A percentile compares a stretch with the other conserved stretches of the same genome.
Conservation (phyloP, 2,797 vertebrate species). For the Silurus lanzhouensis region DNA sequence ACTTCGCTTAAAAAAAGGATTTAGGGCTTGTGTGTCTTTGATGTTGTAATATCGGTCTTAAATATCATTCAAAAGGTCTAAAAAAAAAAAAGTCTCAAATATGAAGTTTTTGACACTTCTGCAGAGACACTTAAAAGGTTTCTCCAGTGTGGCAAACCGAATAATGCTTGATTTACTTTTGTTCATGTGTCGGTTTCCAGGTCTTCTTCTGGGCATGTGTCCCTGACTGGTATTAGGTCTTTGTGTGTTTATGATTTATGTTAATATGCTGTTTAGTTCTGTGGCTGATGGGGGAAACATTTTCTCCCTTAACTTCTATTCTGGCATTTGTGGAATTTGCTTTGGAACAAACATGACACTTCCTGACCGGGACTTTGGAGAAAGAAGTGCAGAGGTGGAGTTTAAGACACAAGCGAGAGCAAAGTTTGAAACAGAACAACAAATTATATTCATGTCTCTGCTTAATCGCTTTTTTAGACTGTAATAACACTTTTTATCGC, state of each 20-base stretch:
- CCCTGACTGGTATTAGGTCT: not conserved
- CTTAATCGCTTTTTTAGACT: not conserved
- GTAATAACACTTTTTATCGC: not conserved
- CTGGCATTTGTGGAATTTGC: constrained; percentile 82
- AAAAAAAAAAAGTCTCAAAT: too few species aligned
- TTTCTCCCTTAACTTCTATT: constrained; percentile 70
- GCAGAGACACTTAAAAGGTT: not conserved
- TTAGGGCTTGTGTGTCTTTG: too few species aligned
- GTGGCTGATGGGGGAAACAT: constrained; percentile 56
- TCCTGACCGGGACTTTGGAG: constrained; percentile 71
- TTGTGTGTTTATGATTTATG: constrained; percentile 21
- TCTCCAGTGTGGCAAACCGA: not conserved
- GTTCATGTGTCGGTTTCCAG: not conserved
- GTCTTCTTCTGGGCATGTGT: not conserved
- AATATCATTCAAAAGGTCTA: too few species aligned
- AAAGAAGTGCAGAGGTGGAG: constrained; percentile 59
- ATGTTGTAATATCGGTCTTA: too few species aligned
- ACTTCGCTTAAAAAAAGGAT: too few species aligned
- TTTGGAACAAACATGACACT: constrained; percentile 79
- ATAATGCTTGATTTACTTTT: not conserved
- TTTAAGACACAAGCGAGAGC: constrained; percentile 7
- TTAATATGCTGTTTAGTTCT: constrained; percentile 11
- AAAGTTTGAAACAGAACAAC: constrained; percentile 11
- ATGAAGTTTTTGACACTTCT: not conserved
- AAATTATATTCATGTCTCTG: not conserved